phyloP scores from a whole-genome alignment of 1,140 invertebrate species.

The Palaemon carinicauda region DNA sequence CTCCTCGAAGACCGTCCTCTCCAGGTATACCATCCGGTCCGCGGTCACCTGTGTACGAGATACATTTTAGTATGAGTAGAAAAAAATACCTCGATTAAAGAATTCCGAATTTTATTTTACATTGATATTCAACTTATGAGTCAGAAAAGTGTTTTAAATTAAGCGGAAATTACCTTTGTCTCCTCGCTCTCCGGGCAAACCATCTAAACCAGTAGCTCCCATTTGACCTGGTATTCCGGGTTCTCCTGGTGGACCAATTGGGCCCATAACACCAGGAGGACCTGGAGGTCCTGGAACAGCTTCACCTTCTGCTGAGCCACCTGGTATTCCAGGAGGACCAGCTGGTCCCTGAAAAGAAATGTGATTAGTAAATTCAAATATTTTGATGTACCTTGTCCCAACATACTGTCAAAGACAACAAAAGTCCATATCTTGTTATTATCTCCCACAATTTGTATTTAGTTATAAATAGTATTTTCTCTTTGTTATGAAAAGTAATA shows the following conservation, averaged over 20 bases:
- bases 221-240: background rate
- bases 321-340: background rate
- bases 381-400: too few species aligned
- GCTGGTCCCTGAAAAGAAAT: background rate
- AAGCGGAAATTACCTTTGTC: background rate
- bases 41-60: slow-evolving; percentile 13
- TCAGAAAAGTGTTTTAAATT: background rate
- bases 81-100: too few species aligned
- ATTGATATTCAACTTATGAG: too few species aligned
- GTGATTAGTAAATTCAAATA: background rate
- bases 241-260: background rate
- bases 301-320: background rate
- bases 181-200: slow-evolving; percentile 61
- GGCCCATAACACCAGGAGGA: background rate
- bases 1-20: slow-evolving; percentile 14
- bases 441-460: too few species aligned
- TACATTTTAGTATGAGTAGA: too few species aligned
- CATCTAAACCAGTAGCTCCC: slow-evolving; percentile 54
- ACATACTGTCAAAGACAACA: too few species aligned
- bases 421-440: too few species aligned
- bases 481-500: too few species aligned
- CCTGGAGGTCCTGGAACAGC: slow-evolving; percentile 18
- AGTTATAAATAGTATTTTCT: too few species aligned
- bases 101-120: too few species aligned
- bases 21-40: slow-evolving; percentile 21